A percentile compares a stretch with the other conserved stretches of the same genome.
phyloP scores from a whole-genome alignment of 2,888 invertebrate species.

The Acheta domesticus region DNA sequence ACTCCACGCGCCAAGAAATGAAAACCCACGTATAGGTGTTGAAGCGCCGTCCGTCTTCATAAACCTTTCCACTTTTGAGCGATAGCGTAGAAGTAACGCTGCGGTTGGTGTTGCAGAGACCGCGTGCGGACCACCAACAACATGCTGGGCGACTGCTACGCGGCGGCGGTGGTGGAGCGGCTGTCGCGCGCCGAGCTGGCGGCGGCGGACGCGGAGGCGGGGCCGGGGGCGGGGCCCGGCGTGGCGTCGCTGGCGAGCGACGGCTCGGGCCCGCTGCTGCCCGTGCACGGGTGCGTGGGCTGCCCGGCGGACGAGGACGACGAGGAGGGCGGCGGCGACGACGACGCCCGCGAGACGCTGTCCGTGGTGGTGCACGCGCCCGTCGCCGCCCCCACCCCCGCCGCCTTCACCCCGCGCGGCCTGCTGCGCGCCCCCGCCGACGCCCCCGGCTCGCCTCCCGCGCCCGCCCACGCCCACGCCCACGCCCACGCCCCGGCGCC shows the following conservation, averaged over 20 bases:
- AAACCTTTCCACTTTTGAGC: no score
- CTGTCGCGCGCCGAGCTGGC: slow-evolving; percentile 77
- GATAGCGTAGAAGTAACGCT: no score
- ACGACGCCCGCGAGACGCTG: background rate
- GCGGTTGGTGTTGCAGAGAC: slow-evolving; percentile 57
- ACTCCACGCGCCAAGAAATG: no score
- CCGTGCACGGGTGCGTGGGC: background rate
- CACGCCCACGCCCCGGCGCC: no score
- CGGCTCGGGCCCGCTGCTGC: background rate
- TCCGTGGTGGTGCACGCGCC: background rate
- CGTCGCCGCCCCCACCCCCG: background rate
- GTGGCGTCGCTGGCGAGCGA: slow-evolving; percentile 6
- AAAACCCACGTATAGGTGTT: no score
- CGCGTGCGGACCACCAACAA: slow-evolving; percentile 84
- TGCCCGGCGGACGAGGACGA: background rate
- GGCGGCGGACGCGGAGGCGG: slow-evolving; percentile 48
- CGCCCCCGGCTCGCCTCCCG: no score
- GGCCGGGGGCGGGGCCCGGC: slow-evolving; percentile 5
- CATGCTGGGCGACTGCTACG: slow-evolving; percentile 83
- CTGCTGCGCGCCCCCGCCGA: no score
- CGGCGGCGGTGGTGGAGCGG: slow-evolving; percentile 79
- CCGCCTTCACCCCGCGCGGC: background rate
- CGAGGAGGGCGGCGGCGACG: background rate
- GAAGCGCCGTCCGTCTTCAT: no score
- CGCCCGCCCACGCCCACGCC: no score